Conservation (phyloP, 2,113 vertebrate species). For the Columbina picui region DNA sequence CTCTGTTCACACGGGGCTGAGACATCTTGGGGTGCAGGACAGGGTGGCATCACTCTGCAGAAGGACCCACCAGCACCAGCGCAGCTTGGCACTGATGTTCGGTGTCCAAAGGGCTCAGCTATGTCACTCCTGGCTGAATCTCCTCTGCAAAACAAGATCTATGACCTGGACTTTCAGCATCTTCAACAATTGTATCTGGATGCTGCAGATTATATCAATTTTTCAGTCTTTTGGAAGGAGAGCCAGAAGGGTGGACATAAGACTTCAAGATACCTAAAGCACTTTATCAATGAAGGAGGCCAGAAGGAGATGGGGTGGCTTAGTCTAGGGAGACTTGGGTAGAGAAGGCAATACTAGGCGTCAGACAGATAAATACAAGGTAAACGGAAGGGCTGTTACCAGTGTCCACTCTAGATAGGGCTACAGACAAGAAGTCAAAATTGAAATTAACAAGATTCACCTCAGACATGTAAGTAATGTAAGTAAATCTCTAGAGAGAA, state of each 20-base stretch:
- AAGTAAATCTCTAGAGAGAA: background rate
- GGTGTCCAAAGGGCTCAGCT: background rate
- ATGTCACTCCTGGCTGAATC: background rate
- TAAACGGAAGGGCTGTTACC: background rate
- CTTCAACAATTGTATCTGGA: background rate
- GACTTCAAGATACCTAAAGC: background rate
- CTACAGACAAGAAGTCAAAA: background rate
- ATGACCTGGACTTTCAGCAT: accelerated
- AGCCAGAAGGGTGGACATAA: background rate
- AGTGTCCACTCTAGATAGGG: background rate
- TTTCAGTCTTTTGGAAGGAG: background rate
- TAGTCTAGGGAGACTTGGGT: background rate
- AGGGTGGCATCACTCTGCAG: background rate
- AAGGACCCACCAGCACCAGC: background rate
- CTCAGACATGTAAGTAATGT: background rate
- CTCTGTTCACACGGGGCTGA: accelerated
- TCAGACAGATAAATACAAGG: background rate
- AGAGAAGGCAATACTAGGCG: background rate
- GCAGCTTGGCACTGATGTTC: accelerated
- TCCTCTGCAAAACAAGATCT: background rate
- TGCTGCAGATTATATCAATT: background rate
- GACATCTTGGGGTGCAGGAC: accelerated
- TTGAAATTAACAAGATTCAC: background rate
- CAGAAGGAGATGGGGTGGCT: background rate
- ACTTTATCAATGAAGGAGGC: background rate